Base-by-base conservation (phyloP, 2,888 invertebrate species). In the Spilosoma lubricipeda region DNA sequence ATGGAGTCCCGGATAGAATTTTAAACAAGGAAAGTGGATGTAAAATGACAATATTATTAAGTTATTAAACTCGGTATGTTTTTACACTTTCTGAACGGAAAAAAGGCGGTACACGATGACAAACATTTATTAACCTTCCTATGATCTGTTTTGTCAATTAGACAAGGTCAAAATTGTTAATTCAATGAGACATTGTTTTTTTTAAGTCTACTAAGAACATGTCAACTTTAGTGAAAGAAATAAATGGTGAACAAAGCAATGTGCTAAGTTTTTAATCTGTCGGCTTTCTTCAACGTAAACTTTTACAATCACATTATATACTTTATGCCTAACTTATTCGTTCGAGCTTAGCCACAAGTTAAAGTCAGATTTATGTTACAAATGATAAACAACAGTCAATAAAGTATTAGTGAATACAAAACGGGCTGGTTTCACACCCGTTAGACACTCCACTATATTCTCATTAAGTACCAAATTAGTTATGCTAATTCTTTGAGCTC, bases 401-500 rank as follows among this genome's bases (percentile, higher is more conserved):
- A 8, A 73, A 48, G 27, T 56, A 36, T 73, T 56, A 71, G 59
- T 71, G 75, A 75, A 76, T 52, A 67, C 65, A 23, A 70, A 75
- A 73, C 72, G 64, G 70, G 39, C 67, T 72, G 20, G 63, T 71
- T 76, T 75, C 68, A 74, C 74, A 76, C 69, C 56, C 63, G 71
- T 77, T 77, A 78, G 75, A 80, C 77, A 78, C 79, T 82, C 68
- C 73, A 80, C 79, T 79, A 76, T 79, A 75, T 80, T 78, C 81
- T 83, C 85, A 84, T 90, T 87, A 86, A 88, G 83, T 81, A 79
- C 73, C 72, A 84, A 89, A 91, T 92, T 90, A 92, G 89, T 85
- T 83, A 93, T 91, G 92, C 88, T 90, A 93, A 93, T 93, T 89
- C 91, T 88, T 89, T 88, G 92, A 92, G 91, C 92, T 89, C 82